Evolutionary conservation across 2,888 invertebrate species (phyloP), one percentile per base, ranked within the genome.

Genomic region (Embidobia sp.): DNA sequence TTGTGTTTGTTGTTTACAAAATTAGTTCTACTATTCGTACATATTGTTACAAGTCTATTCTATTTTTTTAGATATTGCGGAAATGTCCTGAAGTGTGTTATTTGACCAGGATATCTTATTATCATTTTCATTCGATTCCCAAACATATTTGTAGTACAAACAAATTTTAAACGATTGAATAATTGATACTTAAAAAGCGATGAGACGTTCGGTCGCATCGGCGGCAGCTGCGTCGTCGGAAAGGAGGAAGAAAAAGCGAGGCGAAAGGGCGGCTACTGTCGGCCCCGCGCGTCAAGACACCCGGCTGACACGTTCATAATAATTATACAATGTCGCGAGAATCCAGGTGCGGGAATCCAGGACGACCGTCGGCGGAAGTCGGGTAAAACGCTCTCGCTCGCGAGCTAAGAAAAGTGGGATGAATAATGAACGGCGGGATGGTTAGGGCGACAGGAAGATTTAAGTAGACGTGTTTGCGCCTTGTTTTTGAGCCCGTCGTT

Each of bases 151-250:
- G n/a, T n/a, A n/a, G n/a, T n/a, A n/a, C n/a, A n/a, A n/a, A n/a
- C n/a, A n/a, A n/a, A n/a, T n/a, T n/a, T n/a, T n/a, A n/a, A 64
- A 57, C 57, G 64, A 64, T 64, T 73, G 64, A 73, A 64, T 64
- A 73, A 64, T 73, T 73, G 49, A 73, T 57, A 42, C 64, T 73
- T 49, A 73, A 63, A 61, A 63, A 63, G 55, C 46, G 46, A 53
- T 13, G 27, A 44, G 51, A 63, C 72, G 37, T 51, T 70, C 46
- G 48, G 44, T 63, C 35, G 16, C 63, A 31, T 66, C 31, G 35
- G 19, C 13, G 44, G 19, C 13, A 31, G 63, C 27, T 22, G 22
- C 22, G 6, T 3, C 22, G 22, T 22, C 22, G 22, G n/a, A n/a
- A n/a, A n/a, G n/a, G n/a, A n/a, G n/a, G n/a, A n/a, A n/a, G n/a